Conservation (phyloP, 2,797 vertebrate species). For the Luscinia luscinia region DNA sequence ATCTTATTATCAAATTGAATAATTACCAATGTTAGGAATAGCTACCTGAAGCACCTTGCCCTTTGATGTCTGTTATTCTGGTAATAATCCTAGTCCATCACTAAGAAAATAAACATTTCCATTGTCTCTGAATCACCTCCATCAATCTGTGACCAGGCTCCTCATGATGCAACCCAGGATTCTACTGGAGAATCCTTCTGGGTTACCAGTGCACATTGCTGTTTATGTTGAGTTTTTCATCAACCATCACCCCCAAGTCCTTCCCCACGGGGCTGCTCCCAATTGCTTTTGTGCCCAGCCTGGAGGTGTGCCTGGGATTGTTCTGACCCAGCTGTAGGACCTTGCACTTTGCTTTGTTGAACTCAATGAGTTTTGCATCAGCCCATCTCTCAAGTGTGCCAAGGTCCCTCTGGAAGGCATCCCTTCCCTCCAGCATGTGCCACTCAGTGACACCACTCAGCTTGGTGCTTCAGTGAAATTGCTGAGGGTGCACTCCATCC, state of each 20-base stretch:
- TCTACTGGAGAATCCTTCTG: neutral
- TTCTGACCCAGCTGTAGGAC: neutral
- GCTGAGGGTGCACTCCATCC: neutral
- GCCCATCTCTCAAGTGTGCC: neutral
- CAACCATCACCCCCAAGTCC: neutral
- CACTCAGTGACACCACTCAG: neutral
- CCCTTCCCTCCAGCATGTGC: neutral
- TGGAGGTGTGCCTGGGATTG: neutral
- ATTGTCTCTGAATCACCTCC: neutral
- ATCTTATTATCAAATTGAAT: neutral
- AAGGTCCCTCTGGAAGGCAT: neutral
- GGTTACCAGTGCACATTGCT: neutral
- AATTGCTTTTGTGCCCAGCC: neutral
- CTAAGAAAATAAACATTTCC: neutral
- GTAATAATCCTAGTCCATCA: neutral
- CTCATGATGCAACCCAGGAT: neutral
- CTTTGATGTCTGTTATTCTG: neutral
- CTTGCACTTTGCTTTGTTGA: neutral
- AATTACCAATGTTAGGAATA: neutral
- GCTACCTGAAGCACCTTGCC: neutral
- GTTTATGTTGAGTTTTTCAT: neutral
- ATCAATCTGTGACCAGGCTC: neutral
- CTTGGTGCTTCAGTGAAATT: neutral
- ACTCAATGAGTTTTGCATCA: neutral
- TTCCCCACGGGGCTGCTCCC: neutral